These are phyloP conservation scores for Archivesica marissinica DNA, from an alignment of 1,140 invertebrate genomes.

Conservation along the genomic window DNA sequence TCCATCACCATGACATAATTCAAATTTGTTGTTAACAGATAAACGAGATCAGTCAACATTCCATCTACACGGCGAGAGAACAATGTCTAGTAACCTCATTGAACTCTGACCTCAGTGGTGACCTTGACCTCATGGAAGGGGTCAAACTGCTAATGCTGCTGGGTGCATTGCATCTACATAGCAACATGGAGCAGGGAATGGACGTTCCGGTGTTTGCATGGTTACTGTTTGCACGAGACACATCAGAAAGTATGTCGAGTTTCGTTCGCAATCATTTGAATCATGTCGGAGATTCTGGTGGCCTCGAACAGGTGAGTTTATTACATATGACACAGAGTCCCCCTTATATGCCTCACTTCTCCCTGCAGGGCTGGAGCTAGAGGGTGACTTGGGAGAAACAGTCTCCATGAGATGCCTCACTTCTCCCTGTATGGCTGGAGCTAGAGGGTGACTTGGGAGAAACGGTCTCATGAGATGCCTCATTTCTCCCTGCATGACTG, in stretches of 20 bases:
- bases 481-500: too few relatives aligned
- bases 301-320: conserved; percentile 84
- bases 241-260: conserved; percentile 82
- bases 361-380: too few relatives aligned
- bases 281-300: conserved; percentile 83
- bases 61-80: conserved; percentile 76
- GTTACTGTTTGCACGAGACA: conserved; percentile 85
- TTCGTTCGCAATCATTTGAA: conserved; percentile 85
- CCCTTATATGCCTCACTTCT: too few relatives aligned
- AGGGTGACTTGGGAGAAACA: too few relatives aligned
- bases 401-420: too few relatives aligned
- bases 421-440: too few relatives aligned
- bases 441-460: too few relatives aligned
- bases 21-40: conserved; percentile 66
- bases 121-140: conserved; percentile 85
- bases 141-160: conserved; percentile 85
- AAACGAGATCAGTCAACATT: conserved; percentile 76
- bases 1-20: background rate
- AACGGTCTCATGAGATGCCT: too few relatives aligned
- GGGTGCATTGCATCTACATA: conserved; percentile 81
- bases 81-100: conserved; percentile 79
- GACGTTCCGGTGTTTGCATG: conserved; percentile 85
- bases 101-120: conserved; percentile 83
- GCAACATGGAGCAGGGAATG: conserved; percentile 74
- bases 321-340: too few relatives aligned